Conservation (phyloP, 2,113 vertebrate genomes). For the Perognathus longimembris region DNA sequence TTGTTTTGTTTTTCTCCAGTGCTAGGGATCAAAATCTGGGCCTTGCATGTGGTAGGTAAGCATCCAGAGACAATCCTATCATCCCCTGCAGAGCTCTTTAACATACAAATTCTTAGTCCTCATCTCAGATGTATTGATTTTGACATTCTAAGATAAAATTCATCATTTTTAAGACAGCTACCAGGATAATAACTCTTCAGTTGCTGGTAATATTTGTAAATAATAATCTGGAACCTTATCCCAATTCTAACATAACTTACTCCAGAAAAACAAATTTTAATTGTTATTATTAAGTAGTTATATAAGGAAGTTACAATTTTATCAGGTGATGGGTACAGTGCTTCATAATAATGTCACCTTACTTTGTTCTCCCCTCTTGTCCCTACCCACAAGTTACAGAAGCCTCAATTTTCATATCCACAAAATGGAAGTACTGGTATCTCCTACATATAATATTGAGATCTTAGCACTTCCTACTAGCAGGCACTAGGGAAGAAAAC, state of each 20-base stretch:
- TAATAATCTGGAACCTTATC: not conserved
- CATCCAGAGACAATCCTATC: not conserved
- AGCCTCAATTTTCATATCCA: not conserved
- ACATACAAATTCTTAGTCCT: not conserved
- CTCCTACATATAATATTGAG: not conserved
- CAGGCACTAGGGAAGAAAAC: not conserved
- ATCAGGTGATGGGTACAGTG: no score
- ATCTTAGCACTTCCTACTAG: not conserved
- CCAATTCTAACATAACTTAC: constrained; percentile 2
- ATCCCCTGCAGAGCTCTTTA: not conserved
- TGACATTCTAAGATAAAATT: not conserved
- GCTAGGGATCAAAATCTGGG: not conserved
- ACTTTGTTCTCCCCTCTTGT: no score
- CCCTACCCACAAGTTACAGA: not conserved
- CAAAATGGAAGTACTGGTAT: constrained; percentile 23
- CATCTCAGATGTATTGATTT: not conserved
- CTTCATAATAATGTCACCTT: no score
- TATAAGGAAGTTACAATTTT: no score
- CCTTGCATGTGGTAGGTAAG: not conserved
- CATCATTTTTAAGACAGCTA: not conserved
- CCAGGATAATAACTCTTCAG: not conserved
- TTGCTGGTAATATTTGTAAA: no score
- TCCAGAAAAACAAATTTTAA: not conserved
- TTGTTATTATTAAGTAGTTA: no score
- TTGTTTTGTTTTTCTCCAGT: not conserved